phyloP scores from a whole-genome alignment of 2,113 vertebrate species.

The Hippocampus abdominalis region DNA sequence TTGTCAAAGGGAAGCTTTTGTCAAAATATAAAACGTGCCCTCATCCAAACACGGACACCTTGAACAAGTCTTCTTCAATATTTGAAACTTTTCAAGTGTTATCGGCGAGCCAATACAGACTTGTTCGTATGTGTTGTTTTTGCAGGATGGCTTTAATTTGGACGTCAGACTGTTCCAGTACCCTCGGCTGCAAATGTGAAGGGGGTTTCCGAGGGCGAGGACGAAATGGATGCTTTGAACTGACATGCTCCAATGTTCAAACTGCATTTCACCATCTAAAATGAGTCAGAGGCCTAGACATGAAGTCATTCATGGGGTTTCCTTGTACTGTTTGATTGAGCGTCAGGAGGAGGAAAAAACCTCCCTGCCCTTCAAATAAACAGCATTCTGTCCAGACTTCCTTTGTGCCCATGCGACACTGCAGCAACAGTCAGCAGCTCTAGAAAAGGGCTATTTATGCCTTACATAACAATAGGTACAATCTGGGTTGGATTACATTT shows the following conservation, averaged over 20 bases:
- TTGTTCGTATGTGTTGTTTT: neutral
- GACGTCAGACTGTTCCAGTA: constrained; percentile 13
- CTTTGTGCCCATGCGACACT: constrained; percentile 29
- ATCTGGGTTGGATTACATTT: neutral
- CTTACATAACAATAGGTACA: neutral
- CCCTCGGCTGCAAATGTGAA: constrained; percentile 21
- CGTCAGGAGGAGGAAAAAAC: constrained; percentile 45
- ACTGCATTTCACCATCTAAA: constrained; percentile 32
- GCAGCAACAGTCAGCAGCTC: constrained; percentile 7
- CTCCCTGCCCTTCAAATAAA: constrained; percentile 58
- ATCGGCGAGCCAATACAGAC: neutral
- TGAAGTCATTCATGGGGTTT: constrained; percentile 57
- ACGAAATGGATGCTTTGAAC: constrained; percentile 28
- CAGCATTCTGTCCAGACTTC: constrained; percentile 46
- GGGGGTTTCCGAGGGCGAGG: constrained; percentile 36
- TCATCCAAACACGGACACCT: neutral
- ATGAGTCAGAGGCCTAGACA: constrained; percentile 48
- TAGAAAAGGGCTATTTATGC: neutral
- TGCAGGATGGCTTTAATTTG: no score
- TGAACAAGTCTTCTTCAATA: neutral
- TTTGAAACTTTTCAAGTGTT: neutral
- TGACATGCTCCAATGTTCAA: constrained; percentile 7
- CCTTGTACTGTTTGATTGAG: constrained; percentile 35
- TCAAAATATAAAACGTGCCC: neutral
- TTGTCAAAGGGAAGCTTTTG: neutral